Conservation (phyloP, 64 coral and sea anemone species). For the Dendrophyllia cribrosa region DNA sequence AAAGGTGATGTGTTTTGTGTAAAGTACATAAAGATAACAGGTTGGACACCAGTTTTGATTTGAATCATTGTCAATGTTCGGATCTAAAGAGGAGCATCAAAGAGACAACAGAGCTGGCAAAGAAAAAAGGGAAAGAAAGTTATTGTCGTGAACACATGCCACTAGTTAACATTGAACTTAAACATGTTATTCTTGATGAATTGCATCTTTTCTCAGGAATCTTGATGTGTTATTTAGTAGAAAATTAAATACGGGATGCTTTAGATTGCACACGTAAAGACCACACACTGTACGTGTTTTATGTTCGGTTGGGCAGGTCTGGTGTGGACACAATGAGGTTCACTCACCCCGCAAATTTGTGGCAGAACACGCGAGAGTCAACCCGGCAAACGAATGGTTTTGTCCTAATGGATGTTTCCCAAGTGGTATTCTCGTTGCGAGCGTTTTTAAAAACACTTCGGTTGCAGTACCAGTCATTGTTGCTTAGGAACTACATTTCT, state of each 20-base stretch:
- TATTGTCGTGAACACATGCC: too few relatives aligned
- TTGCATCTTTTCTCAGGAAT: conserved; percentile 59
- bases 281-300: conserved; percentile 70
- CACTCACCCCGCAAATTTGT: conserved; percentile 49
- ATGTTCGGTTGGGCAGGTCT: conserved; percentile 75
- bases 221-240: conserved; percentile 64
- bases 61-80: too few relatives aligned
- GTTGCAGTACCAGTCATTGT: conserved; percentile 35
- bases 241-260: conserved; percentile 71
- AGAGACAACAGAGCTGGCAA: too few relatives aligned
- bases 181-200: conserved; percentile 87
- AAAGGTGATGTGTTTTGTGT: too few relatives aligned
- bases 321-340: conserved; percentile 63
- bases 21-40: too few relatives aligned
- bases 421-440: conserved; percentile 72
- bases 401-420: too few relatives aligned
- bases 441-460: conserved; percentile 44
- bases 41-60: too few relatives aligned
- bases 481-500: conserved; percentile 84
- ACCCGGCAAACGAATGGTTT: conserved; percentile 65
- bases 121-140: conserved; percentile 47
- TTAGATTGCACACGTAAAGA: conserved; percentile 11
- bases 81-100: too few relatives aligned
- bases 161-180: conserved; percentile 72
- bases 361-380: conserved; percentile 43